Evolutionary conservation across 2,888 invertebrate species (phyloP).

Genomic region (Drosophila picticornis): DNA sequence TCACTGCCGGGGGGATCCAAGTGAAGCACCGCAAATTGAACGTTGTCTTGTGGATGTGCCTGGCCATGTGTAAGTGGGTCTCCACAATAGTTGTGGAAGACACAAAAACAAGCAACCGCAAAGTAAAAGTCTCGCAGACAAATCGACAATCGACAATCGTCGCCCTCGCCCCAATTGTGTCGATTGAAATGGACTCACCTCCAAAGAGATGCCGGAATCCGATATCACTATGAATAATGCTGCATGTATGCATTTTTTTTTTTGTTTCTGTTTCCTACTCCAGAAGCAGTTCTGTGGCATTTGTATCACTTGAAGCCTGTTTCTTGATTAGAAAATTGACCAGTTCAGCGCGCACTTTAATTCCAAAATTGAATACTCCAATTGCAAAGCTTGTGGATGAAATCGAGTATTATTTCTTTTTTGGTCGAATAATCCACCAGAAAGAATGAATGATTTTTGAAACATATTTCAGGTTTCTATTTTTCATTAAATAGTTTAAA

Average conservation of each 20-base stretch:
- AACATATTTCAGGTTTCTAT: not conserved
- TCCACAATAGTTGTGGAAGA: slow-evolving; percentile 28
- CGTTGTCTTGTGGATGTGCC: slow-evolving; percentile 28
- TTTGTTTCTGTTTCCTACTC: not conserved
- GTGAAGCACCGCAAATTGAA: slow-evolving; percentile 52
- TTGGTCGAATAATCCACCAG: not conserved
- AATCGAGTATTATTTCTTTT: not conserved
- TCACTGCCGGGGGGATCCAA: slow-evolving; percentile 18
- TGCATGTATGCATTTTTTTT: slow-evolving; percentile 3
- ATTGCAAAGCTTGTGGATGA: not conserved
- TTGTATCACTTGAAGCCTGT: slow-evolving; percentile 30
- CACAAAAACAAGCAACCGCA: slow-evolving; percentile 12
- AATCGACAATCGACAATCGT: slow-evolving; percentile 30
- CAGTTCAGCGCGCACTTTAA: slow-evolving; percentile 25
- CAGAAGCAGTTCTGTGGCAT: slow-evolving; percentile 16
- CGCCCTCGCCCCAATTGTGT: slow-evolving; percentile 25
- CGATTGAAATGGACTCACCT: slow-evolving; percentile 46
- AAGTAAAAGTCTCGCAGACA: slow-evolving; percentile 41
- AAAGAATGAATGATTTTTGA: not conserved
- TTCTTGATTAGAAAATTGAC: slow-evolving; percentile 34
- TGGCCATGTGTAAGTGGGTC: slow-evolving; percentile 18
- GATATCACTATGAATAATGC: slow-evolving; percentile 49
- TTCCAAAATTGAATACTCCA: slow-evolving; percentile 8
- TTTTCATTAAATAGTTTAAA: not conserved
- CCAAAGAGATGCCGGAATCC: slow-evolving; percentile 40